Evolutionary conservation across 2,888 invertebrate genomes (phyloP), one percentile per base, ranked within the genome.

Genomic region (Torymus aiolomorphi): DNA sequence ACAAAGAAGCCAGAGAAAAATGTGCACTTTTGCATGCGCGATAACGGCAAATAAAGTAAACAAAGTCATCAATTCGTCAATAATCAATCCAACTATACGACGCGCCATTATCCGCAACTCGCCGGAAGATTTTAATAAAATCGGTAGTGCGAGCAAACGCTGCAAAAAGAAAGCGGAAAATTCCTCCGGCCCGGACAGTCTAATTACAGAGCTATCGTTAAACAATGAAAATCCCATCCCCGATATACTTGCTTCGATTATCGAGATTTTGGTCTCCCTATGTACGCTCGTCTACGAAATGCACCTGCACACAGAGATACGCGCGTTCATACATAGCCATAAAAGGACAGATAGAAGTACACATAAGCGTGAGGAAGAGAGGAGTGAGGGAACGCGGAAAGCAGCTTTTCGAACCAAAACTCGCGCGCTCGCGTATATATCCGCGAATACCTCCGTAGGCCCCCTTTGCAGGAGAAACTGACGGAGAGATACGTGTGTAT

Each of bases 321-420:
- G 8, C 8, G 0, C 31, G 2, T 31, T 31, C 8, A 31, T 31
- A 31, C 31, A 31, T 31, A 8, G 3, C 3, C 8, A 31, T 3
- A 31, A 8, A 31, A 31, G 31, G 31, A 31, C 31, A 31, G 31
- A 31, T 31, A 31, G 3, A 31, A 8, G 8, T 5, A 8, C 8
- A 31, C 8, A 31, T 31, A 31, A 31, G 31, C 52, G n/a, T 12
- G 31, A 14, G 56, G 3, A 13, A 65, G 56, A 71, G n/a, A 59
- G 42, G 8, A 52, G 2, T 14, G 13, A 56, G 8, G 18, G 18
- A 63, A 54, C n/a, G 51, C 65, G 51, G 51, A 77, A 66, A 77
- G 52, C 20, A 16, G 52, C 16, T 70, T 83, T 87, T 31, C 31
- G 62, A 76, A 85, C 80, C 82, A 84, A 84, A 83, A 83, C 62